phyloP scores from a whole-genome alignment of 2,797 vertebrate genomes.

The Sternarchorhynchus goeldii region DNA sequence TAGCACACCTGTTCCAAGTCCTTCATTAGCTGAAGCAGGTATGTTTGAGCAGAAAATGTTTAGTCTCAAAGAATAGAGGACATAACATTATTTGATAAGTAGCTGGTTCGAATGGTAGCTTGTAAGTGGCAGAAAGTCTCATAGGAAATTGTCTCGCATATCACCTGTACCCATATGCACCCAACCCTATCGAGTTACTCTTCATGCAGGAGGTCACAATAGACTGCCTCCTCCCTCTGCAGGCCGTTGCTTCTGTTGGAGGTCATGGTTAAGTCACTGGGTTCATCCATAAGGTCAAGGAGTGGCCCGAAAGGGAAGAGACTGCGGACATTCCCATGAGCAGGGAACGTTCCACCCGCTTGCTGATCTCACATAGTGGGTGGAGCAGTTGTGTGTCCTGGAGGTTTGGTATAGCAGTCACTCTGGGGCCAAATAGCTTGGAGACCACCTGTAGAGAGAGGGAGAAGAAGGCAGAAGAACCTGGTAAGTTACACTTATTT shows the following conservation, averaged over 20 bases:
- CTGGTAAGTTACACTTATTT: background rate
- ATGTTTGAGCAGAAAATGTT: too few species aligned
- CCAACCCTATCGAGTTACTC: conserved; percentile 65
- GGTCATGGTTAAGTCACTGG: background rate
- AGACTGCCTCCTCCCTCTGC: conserved; percentile 34
- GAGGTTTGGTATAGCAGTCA: conserved; percentile 67
- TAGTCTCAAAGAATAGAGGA: too few species aligned
- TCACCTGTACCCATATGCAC: conserved; percentile 43
- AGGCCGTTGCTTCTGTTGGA: background rate
- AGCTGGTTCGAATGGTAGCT: too few species aligned
- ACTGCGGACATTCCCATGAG: conserved; percentile 53
- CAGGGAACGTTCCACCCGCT: conserved; percentile 53
- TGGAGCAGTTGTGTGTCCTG: conserved; percentile 66
- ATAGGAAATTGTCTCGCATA: background rate
- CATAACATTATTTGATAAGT: too few species aligned
- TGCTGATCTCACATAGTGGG: conserved; percentile 64
- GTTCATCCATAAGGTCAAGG: conserved; percentile 48
- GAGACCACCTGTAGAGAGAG: conserved; percentile 61
- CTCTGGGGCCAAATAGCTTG: conserved; percentile 61
- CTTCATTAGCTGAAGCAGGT: too few species aligned
- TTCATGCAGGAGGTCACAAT: conserved; percentile 64
- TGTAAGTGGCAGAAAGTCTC: too few species aligned
- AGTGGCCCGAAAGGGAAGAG: conserved; percentile 63
- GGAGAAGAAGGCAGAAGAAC: background rate
- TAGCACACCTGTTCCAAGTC: too few species aligned